Conservation (phyloP, 2,888 invertebrate genomes). For the Mactromeris polynyma region DNA sequence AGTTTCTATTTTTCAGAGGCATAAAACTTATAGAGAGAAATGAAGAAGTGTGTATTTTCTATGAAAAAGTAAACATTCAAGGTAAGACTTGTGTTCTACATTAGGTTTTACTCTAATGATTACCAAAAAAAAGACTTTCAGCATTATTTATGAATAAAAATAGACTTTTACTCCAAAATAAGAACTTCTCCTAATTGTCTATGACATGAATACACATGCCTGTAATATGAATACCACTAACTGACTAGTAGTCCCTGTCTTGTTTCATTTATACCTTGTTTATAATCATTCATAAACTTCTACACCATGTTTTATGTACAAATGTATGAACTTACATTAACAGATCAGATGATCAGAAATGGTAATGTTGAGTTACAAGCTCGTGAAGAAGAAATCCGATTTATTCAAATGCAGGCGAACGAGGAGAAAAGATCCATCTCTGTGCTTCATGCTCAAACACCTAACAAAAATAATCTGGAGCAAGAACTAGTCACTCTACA, state of each 20-base stretch:
- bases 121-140: no score
- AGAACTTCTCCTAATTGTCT: no score
- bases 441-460: constrained; percentile 82
- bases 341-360: constrained; percentile 86
- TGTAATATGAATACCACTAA: no score
- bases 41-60: constrained; percentile 87
- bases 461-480: constrained; percentile 83
- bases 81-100: constrained; percentile 70
- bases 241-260: no score
- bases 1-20: constrained; percentile 80
- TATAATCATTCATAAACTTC: no score
- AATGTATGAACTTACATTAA: constrained; percentile 13
- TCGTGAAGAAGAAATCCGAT: constrained; percentile 86
- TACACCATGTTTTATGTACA: no score
- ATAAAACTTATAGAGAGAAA: constrained; percentile 87
- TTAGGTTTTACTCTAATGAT: no score
- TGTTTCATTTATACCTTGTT: no score
- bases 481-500: constrained; percentile 85
- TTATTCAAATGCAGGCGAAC: constrained; percentile 84
- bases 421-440: constrained; percentile 85
- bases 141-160: no score
- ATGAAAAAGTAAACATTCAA: constrained; percentile 87
- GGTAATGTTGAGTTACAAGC: constrained; percentile 86
- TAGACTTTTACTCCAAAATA: no score
- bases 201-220: no score